Percentiles rank a stretch among this genome's conserved stretches.
Evolutionary conservation across 2,888 invertebrate species (phyloP).

Genomic region (Drosophila quinaria): DNA sequence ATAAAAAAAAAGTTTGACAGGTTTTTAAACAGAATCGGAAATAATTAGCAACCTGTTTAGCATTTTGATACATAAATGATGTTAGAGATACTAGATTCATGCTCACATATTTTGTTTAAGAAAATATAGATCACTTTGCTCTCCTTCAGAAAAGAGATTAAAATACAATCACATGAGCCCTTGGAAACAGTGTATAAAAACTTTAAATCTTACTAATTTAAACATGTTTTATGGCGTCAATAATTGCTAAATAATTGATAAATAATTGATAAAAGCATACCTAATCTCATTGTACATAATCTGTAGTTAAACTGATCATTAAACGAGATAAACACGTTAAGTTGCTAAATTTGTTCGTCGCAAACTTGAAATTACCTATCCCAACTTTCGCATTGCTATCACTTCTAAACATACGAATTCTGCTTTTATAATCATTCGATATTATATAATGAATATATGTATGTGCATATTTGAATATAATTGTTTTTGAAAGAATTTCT

Average conservation of each 20-base stretch:
- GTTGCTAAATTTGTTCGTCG: background rate
- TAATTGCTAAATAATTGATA: background rate
- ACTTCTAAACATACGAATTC: slow-evolving; percentile 8
- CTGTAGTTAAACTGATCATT: background rate
- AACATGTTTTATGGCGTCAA: background rate
- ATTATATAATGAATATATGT: background rate
- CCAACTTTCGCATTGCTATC: slow-evolving; percentile 8
- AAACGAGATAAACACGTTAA: background rate
- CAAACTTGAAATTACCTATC: slow-evolving; percentile 1
- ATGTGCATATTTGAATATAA: slow-evolving; percentile 6
- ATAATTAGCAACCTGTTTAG: slow-evolving; percentile 22
- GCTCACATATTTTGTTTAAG: slow-evolving; percentile 1
- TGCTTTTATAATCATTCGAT: background rate
- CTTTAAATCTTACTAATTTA: background rate
- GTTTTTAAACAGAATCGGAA: slow-evolving; percentile 21
- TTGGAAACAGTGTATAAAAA: slow-evolving; percentile 7
- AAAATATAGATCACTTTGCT: slow-evolving; percentile 12
- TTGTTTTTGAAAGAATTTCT: slow-evolving; percentile 2
- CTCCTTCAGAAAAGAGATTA: slow-evolving; percentile 9
- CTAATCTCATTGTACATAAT: background rate
- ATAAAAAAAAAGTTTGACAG: background rate
- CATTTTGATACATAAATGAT: slow-evolving; percentile 4
- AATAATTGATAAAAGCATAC: background rate
- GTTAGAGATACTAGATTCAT: slow-evolving; percentile 3
- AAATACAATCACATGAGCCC: background rate